phyloP scores from a whole-genome alignment of 1,140 invertebrate species.

The Drosophila cardini region DNA sequence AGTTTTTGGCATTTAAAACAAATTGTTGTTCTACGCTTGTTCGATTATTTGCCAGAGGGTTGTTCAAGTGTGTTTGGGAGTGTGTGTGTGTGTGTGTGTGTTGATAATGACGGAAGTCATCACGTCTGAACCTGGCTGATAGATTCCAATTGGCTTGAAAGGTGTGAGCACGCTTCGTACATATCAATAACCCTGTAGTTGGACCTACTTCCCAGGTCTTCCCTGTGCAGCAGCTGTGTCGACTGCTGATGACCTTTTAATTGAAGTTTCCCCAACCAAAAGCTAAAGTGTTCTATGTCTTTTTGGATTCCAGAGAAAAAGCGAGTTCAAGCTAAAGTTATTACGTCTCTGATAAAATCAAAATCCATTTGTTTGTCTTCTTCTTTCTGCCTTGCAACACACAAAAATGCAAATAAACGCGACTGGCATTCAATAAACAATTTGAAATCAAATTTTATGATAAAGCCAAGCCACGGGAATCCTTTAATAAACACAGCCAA shows the following conservation, averaged over 20 bases:
- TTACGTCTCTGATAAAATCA: no score
- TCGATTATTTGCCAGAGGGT: constrained; percentile 71
- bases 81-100: constrained; percentile 43
- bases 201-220: constrained; percentile 16
- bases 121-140: constrained; percentile 51
- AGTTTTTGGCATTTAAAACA: constrained; percentile 77
- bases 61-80: constrained; percentile 3
- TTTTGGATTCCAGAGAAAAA: background rate
- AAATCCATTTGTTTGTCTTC: constrained; percentile 4
- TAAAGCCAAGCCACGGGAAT: constrained; percentile 68
- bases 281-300: background rate
- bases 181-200: constrained; percentile 79
- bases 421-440: constrained; percentile 68
- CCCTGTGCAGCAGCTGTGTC: constrained; percentile 66
- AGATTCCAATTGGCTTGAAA: constrained; percentile 40
- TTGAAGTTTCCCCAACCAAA: constrained; percentile 60
- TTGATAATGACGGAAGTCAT: constrained; percentile 75
- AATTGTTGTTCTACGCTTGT: constrained; percentile 79
- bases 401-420: constrained; percentile 79
- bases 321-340: background rate
- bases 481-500: constrained; percentile 75
- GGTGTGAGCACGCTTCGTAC: constrained; percentile 74
- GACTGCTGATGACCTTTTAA: constrained; percentile 83
- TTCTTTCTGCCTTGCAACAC: constrained; percentile 51
- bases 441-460: constrained; percentile 82